Percentiles rank a stretch among this genome's conserved stretches.
These are phyloP conservation scores for Diogma glabrata DNA, from an alignment of 2,888 invertebrate genomes.

Conservation along the genomic window DNA sequence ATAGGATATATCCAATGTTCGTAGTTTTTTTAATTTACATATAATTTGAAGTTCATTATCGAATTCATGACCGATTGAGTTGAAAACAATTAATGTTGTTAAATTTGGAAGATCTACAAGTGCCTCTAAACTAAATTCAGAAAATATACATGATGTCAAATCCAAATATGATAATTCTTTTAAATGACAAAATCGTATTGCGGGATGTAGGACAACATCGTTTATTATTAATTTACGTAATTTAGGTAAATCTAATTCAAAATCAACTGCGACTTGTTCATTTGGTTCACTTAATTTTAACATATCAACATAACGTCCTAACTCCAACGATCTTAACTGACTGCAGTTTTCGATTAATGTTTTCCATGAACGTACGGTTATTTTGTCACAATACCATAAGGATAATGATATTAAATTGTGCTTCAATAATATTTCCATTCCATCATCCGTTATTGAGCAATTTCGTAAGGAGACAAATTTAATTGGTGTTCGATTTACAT, in stretches of 20 bases:
- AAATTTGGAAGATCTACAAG: slow-evolving; percentile 53
- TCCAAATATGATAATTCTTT: slow-evolving; percentile 32
- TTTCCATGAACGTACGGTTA: slow-evolving; percentile 52
- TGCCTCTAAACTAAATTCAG: slow-evolving; percentile 34
- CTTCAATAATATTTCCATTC: slow-evolving; percentile 54
- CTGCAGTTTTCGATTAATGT: slow-evolving; percentile 56
- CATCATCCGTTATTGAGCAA: slow-evolving; percentile 58
- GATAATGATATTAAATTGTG: slow-evolving; percentile 67
- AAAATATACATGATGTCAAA: slow-evolving; percentile 33
- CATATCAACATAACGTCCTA: slow-evolving; percentile 55
- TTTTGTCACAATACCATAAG: slow-evolving; percentile 57
- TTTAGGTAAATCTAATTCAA: slow-evolving; percentile 38
- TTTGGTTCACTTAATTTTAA: slow-evolving; percentile 40
- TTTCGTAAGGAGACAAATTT: slow-evolving; percentile 57
- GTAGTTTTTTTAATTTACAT: slow-evolving; percentile 43
- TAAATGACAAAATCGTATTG: slow-evolving; percentile 29
- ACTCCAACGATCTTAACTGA: slow-evolving; percentile 55
- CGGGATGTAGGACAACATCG: slow-evolving; percentile 34
- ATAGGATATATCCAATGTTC: slow-evolving; percentile 78
- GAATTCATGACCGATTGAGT: slow-evolving; percentile 40
- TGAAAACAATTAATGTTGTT: slow-evolving; percentile 65
- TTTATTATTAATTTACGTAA: slow-evolving; percentile 33
- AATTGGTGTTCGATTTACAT: slow-evolving; percentile 53
- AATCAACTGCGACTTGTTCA: slow-evolving; percentile 47
- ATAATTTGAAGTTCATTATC: slow-evolving; percentile 48